Conservation (phyloP, 2,113 vertebrate species). For the Hippocampus zosterae region DNA sequence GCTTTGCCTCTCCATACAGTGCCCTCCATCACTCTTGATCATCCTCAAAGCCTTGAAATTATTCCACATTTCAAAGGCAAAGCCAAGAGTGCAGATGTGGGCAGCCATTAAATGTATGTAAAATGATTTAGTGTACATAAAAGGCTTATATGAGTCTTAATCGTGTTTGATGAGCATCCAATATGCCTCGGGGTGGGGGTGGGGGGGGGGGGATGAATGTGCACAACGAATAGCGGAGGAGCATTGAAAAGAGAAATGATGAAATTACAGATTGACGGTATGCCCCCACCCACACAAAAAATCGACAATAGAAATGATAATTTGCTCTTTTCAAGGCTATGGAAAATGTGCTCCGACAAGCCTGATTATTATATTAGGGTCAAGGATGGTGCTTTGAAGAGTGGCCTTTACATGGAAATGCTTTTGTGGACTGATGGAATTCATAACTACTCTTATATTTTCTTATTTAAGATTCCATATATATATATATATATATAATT, state of each 20-base stretch:
- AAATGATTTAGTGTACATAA: conserved; percentile 64
- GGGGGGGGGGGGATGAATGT: conserved; percentile 12
- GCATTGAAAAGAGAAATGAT: conserved; percentile 57
- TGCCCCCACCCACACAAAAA: conserved; percentile 26
- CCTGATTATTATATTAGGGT: conserved; percentile 28
- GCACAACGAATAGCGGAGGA: conserved; percentile 59
- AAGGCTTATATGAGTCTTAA: conserved; percentile 65
- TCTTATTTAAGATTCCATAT: no score
- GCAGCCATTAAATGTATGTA: conserved; percentile 60
- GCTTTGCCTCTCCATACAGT: conserved; percentile 68
- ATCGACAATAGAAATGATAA: conserved; percentile 49
- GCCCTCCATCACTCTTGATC: conserved; percentile 62
- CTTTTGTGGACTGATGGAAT: neutral
- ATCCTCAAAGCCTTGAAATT: conserved; percentile 66
- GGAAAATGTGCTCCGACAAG: conserved; percentile 52
- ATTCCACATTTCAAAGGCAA: conserved; percentile 57
- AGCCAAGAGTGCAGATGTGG: conserved; percentile 33
- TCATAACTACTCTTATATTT: no score
- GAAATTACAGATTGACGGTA: conserved; percentile 51
- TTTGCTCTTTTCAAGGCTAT: conserved; percentile 56
- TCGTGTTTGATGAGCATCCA: conserved; percentile 43
- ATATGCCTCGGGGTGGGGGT: conserved; percentile 10
- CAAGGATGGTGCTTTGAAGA: conserved; percentile 18
- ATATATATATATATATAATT: no score
- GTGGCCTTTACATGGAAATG: neutral